These are phyloP conservation scores for Encarsia formosa DNA, from an alignment of 2,888 invertebrate genomes.

Conservation along the genomic window DNA sequence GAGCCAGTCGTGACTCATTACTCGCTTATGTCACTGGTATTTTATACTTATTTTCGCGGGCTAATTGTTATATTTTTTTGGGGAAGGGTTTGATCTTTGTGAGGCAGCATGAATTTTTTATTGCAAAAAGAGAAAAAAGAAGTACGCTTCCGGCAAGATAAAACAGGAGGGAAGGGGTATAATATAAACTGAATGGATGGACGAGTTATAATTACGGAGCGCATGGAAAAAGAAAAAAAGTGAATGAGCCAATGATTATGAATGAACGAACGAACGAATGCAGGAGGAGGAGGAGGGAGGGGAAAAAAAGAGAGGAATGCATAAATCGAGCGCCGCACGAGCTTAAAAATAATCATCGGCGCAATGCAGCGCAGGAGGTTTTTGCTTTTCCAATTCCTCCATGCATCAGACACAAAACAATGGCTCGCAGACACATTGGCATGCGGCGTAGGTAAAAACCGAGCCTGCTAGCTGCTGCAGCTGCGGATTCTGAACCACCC, in stretches of 20 bases:
- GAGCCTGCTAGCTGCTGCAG: not conserved
- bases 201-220: not conserved
- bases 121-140: too few relatives aligned
- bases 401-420: slow-evolving; percentile 19
- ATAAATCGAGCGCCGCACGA: slow-evolving; percentile 23
- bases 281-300: slow-evolving; percentile 1
- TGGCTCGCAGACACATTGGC: slow-evolving; percentile 10
- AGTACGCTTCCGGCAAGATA: too few relatives aligned
- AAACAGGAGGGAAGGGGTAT: too few relatives aligned
- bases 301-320: slow-evolving; percentile 17
- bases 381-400: not conserved
- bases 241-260: slow-evolving; percentile 22
- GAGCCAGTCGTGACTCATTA: too few relatives aligned
- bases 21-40: too few relatives aligned
- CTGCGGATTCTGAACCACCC: not conserved
- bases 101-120: too few relatives aligned
- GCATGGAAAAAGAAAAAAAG: slow-evolving; percentile 12
- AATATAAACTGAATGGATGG: too few relatives aligned
- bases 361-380: slow-evolving; percentile 2
- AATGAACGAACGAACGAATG: slow-evolving; percentile 21
- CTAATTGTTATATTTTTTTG: too few relatives aligned
- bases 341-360: slow-evolving; percentile 24
- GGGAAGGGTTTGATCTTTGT: too few relatives aligned
- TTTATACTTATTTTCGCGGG: too few relatives aligned
- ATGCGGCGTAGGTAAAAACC: not conserved